Conservation (phyloP, 2,888 invertebrate genomes). For the Nomada fabriciana region DNA sequence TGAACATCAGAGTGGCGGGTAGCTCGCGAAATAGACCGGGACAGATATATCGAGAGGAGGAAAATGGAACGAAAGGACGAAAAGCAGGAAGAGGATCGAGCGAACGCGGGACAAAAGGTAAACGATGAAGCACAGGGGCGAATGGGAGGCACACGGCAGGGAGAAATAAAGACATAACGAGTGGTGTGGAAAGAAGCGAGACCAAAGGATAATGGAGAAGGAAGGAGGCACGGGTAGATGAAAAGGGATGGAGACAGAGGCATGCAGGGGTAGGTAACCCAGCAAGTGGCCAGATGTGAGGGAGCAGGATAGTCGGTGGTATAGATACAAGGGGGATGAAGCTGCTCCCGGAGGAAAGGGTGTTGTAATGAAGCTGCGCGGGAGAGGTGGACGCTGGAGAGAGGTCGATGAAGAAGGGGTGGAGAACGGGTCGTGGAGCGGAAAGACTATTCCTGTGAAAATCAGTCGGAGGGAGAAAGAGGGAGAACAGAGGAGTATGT, state of each 20-base stretch:
- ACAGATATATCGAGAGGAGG: conserved; percentile 1
- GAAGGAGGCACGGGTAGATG: conserved; percentile 21
- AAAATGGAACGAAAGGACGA: conserved; percentile 25
- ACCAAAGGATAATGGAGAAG: conserved; percentile 49
- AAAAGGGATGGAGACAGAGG: conserved; percentile 25
- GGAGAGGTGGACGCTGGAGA: conserved; percentile 50
- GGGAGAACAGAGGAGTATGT: conserved; percentile 53
- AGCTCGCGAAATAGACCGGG: conserved; percentile 11
- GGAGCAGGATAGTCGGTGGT: conserved; percentile 59
- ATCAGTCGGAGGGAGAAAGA: conserved; percentile 29
- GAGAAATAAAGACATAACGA: conserved; percentile 52
- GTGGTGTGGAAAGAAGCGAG: conserved; percentile 50
- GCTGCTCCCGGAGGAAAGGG: conserved; percentile 70
- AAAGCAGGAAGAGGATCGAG: conserved; percentile 10
- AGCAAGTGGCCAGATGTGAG: conserved; percentile 69
- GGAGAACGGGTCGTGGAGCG: conserved; percentile 54
- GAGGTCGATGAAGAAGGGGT: conserved; percentile 56
- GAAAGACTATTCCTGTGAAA: conserved; percentile 45
- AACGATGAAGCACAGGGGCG: conserved; percentile 20
- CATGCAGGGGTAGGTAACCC: conserved; percentile 52
- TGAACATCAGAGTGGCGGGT: neutral
- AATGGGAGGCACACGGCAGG: conserved; percentile 11
- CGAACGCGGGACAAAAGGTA: conserved; percentile 2
- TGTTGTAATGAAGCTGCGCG: conserved; percentile 77
- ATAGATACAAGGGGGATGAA: conserved; percentile 66